Evolutionary conservation across 2,888 invertebrate genomes (phyloP), one percentile per base, ranked within the genome.

Genomic region (Nasonovia ribisnigri): DNA sequence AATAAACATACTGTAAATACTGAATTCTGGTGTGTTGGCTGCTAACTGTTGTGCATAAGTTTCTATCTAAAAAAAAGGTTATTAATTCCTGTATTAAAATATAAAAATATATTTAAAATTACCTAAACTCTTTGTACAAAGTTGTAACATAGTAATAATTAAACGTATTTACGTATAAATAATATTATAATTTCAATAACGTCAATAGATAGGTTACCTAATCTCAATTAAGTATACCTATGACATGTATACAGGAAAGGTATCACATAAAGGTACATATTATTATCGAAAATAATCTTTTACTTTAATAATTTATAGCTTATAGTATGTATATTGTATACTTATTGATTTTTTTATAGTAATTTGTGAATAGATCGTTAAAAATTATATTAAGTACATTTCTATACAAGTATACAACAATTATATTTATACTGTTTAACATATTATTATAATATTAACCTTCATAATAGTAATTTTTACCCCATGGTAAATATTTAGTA

Each of bases 21-120:
- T 93, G 60, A 93, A 93, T 93, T 93, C 93, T 29, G 93, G 93
- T 90, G 84, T 93, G n/a, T 93, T 90, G 46, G 57, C 89, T 2
- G 84, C 60, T 26, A 93, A 26, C 11, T 93, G 93, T 90, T 93
- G 89, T 26, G 46, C 90, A 57, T 93, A 90, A 51, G 90, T 93
- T 90, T 93, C 93, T 84, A 93, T 42, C 93, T 93, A 48, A 3
- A 92, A 54, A 89, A 88, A 84, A 54, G 46, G 1, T 8, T 57
- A 54, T 11, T 16, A 16, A 24, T 51, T 54, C 54, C 36, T 36
- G 11, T 88, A 88, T 51, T 51, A 24, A 51, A 51, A 88, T 88
- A 51, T 51, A 20, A 51, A 88, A 88, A 48, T 48, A n/a, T 13
- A 20, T 36, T 67, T 5, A 13, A 77, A 77, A 20, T 16, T 5